Evolutionary conservation across 2,113 vertebrate genomes (phyloP), one percentile per base, ranked within the genome.

Genomic region (Copsychus sechellarum): DNA sequence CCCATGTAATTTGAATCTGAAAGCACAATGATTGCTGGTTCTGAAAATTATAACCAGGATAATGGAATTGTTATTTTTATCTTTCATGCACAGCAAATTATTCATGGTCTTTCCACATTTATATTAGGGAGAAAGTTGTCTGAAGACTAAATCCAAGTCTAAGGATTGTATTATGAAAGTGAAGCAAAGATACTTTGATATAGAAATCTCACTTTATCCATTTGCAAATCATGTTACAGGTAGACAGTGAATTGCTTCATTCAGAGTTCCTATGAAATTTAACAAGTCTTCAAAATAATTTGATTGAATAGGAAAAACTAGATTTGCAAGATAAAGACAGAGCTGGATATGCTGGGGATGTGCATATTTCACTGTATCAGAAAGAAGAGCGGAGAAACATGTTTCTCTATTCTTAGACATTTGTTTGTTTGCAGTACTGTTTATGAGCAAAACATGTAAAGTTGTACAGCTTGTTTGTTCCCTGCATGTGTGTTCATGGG

Each of bases 371-470:
- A 60, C 82, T 87, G 28, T 9, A 42, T 19, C 13, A 72, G 48
- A 82, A 88, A 57, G 24, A 66, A 9, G 15, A 24, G 26, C 9
- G 20, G 10, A 65, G 34, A 88, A 85, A 88, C 14, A 15, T 6
- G 0, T 70, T 83, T 77, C 56, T 43, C 29, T 16, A 14, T 51
- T 78, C 26, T 66, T 60, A 71, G 14, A 38, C 21, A 60, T 3
- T 6, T 1, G 7, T 8, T 78, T 57, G 23, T 95, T 96, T 94
- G 79, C 81, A 58, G 57, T 19, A 74, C 70, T 81, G 57, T 92
- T 89, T 88, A 69, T 81, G 90, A 97, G 91, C 40, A 96, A 90
- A 96, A 57, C 72, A 38, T 94, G 96, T 95, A 61, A 97, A 97
- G 25, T 11, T 76, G 57, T 65, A 58, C 81, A 91, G 86, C 91